Evolutionary conservation across 2,888 invertebrate genomes (phyloP).

Genomic region (Stegophylla sp.): DNA sequence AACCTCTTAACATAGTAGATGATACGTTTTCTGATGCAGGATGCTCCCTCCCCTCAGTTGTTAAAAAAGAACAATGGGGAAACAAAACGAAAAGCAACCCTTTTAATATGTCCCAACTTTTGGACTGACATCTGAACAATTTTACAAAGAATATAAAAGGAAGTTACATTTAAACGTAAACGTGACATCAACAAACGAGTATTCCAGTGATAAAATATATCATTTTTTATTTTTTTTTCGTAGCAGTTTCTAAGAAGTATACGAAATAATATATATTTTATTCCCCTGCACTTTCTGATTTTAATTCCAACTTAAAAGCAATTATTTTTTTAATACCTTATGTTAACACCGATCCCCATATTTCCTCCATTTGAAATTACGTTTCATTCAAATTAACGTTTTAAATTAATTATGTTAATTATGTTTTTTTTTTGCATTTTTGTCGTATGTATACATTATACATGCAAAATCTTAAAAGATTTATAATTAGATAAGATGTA

Average conservation of each 20-base stretch:
- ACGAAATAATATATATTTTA: neutral
- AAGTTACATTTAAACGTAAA: constrained; percentile 38
- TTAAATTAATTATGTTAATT: neutral
- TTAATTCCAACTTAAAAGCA: neutral
- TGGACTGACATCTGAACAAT: constrained; percentile 39
- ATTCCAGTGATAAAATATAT: constrained; percentile 41
- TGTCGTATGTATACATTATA: neutral
- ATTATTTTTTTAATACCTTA: neutral
- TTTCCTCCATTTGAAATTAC: constrained; percentile 13
- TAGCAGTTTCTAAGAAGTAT: neutral
- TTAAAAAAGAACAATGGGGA: neutral
- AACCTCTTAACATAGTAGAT: constrained; percentile 1
- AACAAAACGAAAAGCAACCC: constrained; percentile 5
- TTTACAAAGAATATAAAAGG: constrained; percentile 41
- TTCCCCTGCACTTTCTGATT: neutral
- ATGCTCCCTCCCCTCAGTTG: neutral
- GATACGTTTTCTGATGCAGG: constrained; percentile 1
- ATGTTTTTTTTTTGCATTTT: neutral
- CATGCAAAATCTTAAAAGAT: no score
- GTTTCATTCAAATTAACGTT: neutral
- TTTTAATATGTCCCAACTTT: constrained; percentile 23
- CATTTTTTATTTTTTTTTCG: neutral
- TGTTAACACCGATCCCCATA: no score
- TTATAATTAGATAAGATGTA: neutral
- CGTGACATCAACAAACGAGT: constrained; percentile 30